Evolutionary conservation across 1,140 invertebrate genomes (phyloP), one percentile per base, ranked within the genome.

Genomic region (Mercenaria mercenaria): DNA sequence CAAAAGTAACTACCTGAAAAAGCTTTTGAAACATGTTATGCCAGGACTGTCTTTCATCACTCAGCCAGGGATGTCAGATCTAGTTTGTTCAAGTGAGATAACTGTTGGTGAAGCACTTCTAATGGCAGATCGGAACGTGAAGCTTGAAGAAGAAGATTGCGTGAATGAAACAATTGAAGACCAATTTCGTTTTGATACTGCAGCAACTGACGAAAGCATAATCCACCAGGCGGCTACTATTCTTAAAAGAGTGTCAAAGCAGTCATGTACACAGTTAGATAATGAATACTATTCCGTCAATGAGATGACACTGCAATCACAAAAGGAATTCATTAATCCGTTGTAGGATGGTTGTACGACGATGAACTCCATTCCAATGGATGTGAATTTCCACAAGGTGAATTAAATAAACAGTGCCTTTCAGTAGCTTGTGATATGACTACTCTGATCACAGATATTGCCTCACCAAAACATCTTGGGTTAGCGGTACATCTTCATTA

Each of bases 211-310:
- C 26, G 43, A 47, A 37, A 15, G 3, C 8, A 84, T 47, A n/a
- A 39, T 84, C 15, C 81, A 84, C 43, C 69, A 32, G 69, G 81
- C 81, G 29, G 43, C 47, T 10, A 61, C 61, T 10, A 69, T 84
- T 26, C 20, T 84, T 32, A 37, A 59, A 59, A 69, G 20, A 20
- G 32, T 15, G 29, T 39, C 37, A 23, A 34, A 6, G 0, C 8
- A 18, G 64, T 15, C 1, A 18, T n/a, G 23, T 32, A 32, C 39
- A 47, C 69, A 84, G 41, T 20, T 84, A 43, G 61, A 84, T 15
- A 43, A 69, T 50, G 6, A 84, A 69, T 84, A 67, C 32, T 82
- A 39, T 67, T 64, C 80, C 43, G 4, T 26, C 41, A 59, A 82
- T 82, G 80, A 82, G 26, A 41, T 82, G 37, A n/a, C 50, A 41